Evolutionary conservation across 2,113 vertebrate genomes (phyloP).

Genomic region (Regulus satrapa): DNA sequence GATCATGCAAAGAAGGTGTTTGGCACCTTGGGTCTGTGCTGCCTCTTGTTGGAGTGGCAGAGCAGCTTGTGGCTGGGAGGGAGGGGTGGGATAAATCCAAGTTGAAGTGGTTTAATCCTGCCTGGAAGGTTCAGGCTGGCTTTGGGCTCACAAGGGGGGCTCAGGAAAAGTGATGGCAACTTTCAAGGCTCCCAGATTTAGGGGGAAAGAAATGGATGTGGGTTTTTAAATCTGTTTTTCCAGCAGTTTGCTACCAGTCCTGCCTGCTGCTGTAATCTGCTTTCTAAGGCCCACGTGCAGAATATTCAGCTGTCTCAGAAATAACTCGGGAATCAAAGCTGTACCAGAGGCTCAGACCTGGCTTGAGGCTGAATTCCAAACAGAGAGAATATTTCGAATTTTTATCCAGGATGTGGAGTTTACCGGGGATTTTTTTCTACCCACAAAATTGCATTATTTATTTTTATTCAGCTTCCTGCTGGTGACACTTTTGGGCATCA

Average conservation of each 20-base stretch:
- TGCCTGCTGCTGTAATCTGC: neutral
- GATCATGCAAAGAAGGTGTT: neutral
- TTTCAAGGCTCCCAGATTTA: neutral
- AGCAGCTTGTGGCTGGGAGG: neutral
- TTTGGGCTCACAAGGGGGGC: neutral
- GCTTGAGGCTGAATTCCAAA: neutral
- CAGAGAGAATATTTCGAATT: neutral
- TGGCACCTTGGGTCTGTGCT: neutral
- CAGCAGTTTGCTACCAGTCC: neutral
- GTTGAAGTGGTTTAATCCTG: neutral
- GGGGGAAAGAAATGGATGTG: neutral
- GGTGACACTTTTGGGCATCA: neutral
- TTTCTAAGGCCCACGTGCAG: neutral
- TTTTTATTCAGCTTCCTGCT: neutral
- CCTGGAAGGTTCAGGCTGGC: neutral
- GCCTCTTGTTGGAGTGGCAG: neutral
- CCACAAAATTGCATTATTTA: neutral
- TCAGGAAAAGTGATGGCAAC: accelerated
- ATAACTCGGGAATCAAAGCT: neutral
- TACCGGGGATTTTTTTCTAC: neutral
- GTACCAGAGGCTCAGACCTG: neutral
- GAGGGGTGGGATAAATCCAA: neutral
- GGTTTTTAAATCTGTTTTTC: neutral
- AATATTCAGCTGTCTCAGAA: neutral
- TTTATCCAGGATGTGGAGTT: neutral